These are phyloP conservation scores for Orchesella cincta DNA, from an alignment of 1,140 invertebrate species.

Conservation along the genomic window DNA sequence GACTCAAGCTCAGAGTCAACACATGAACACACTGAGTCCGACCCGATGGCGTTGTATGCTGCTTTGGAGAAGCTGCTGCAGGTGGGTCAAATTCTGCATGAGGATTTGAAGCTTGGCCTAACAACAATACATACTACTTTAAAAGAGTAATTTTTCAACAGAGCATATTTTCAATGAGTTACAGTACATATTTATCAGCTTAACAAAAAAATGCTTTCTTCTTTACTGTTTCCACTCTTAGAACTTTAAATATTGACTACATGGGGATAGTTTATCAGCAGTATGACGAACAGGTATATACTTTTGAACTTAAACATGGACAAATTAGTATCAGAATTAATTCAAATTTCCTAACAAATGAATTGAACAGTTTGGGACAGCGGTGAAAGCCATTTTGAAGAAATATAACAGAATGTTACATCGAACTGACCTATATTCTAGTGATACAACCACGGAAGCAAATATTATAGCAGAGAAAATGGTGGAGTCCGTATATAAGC, in stretches of 20 bases:
- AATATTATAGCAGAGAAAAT: too few species aligned
- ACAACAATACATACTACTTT: not conserved
- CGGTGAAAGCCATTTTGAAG: not conserved
- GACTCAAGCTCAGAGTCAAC: too few species aligned
- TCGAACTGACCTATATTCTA: not conserved
- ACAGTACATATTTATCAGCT: too few species aligned
- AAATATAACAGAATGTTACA: not conserved
- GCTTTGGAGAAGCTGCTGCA: not conserved
- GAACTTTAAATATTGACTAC: not conserved
- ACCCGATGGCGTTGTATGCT: not conserved
- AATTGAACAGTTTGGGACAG: conserved; percentile 2
- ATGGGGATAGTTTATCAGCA: not conserved
- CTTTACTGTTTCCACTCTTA: too few species aligned
- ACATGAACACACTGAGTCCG: not conserved
- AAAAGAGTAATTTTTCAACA: not conserved
- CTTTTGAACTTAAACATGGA: too few species aligned
- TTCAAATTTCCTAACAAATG: too few species aligned
- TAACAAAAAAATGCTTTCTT: too few species aligned
- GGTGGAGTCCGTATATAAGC: not conserved
- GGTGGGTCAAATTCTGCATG: conserved; percentile 5
- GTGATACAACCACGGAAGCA: too few species aligned
- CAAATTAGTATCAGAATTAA: too few species aligned
- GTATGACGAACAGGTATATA: conserved; percentile 18
- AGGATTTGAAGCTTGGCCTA: not conserved
- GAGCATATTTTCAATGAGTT: too few species aligned